Evolutionary conservation across 1,140 invertebrate genomes (phyloP), one percentile per base, ranked within the genome.

Genomic region (Macrobrachium nipponense): DNA sequence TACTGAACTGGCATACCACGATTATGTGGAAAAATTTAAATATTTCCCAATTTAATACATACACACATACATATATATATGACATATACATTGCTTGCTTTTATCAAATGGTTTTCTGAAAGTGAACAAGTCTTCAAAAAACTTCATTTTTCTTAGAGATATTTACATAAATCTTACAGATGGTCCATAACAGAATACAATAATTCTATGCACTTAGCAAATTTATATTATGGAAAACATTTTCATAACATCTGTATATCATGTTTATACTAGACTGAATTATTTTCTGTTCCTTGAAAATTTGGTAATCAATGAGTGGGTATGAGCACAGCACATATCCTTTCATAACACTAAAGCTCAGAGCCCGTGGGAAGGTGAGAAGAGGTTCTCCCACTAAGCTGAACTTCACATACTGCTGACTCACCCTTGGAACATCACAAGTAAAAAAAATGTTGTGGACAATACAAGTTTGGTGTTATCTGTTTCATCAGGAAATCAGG

Each of bases 261-360:
- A 51, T 80, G 77, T 70, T 86, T 77, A 60, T 75, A 78, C 68
- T 75, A 80, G 64, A 72, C 66, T 80, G 64, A 86, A 70, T 36
- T 80, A 66, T 58, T 80, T 73, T 80, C 44, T 80, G 75, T 75
- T 75, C 78, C 80, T 44, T 73, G 51, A 86, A 86, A 72, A 61
- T 59, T 61, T 62, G 23, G 59, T 70, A 75, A 51, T 66, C 61
- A 61, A 61, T 62, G 78, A 75, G 59, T 62, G 68, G 36, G 68
- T 23, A 43, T 23, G 76, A 86, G 77, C 14, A 62, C 43, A 86
- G 68, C 66, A 66, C 68, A 86, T 66, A 75, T 20, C 23, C 76
- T 73, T 68, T 80, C n/a, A 12, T 70, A 27, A 27, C n/a, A 27
- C n/a, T 14, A 66, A 79, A 66, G 61, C 44, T 43, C 44, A 80